Conservation (phyloP, 2,888 invertebrate species). For the Hedya salicella region DNA sequence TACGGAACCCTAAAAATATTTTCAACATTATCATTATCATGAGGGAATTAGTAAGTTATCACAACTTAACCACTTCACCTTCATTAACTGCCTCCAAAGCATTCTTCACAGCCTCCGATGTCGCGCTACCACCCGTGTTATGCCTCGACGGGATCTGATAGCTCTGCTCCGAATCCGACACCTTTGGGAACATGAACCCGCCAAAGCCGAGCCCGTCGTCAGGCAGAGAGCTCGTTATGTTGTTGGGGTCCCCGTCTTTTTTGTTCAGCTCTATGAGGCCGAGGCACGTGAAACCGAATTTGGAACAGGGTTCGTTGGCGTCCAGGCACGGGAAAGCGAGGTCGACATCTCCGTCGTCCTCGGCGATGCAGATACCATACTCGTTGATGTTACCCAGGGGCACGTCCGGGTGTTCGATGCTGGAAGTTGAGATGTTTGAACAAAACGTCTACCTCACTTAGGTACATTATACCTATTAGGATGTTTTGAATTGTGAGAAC, state of each 20-base stretch:
- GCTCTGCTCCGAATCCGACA: slow-evolving; percentile 67
- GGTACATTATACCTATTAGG: too few relatives aligned
- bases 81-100: slow-evolving; percentile 80
- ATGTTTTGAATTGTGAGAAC: too few relatives aligned
- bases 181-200: slow-evolving; percentile 67
- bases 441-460: too few relatives aligned
- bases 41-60: too few relatives aligned
- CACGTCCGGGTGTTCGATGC: slow-evolving; percentile 87
- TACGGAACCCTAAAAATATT: too few relatives aligned
- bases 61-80: slow-evolving; percentile 59
- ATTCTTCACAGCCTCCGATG: slow-evolving; percentile 75
- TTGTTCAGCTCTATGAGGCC: slow-evolving; percentile 92
- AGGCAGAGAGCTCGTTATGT: slow-evolving; percentile 66
- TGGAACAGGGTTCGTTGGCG: slow-evolving; percentile 93
- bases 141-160: slow-evolving; percentile 70
- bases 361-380: slow-evolving; percentile 96
- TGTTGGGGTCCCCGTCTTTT: slow-evolving; percentile 59
- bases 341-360: slow-evolving; percentile 98
- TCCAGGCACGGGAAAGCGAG: slow-evolving; percentile 97
- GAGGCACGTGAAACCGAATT: slow-evolving; percentile 95
- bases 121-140: slow-evolving; percentile 77
- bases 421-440: slow-evolving; percentile 64
- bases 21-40: too few relatives aligned
- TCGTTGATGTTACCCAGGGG: slow-evolving; percentile 86
- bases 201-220: slow-evolving; percentile 59